Percentiles rank a stretch among this genome's conserved stretches.
Conservation (phyloP, 2,113 vertebrate genomes). For the Acanthochromis polyacanthus region DNA sequence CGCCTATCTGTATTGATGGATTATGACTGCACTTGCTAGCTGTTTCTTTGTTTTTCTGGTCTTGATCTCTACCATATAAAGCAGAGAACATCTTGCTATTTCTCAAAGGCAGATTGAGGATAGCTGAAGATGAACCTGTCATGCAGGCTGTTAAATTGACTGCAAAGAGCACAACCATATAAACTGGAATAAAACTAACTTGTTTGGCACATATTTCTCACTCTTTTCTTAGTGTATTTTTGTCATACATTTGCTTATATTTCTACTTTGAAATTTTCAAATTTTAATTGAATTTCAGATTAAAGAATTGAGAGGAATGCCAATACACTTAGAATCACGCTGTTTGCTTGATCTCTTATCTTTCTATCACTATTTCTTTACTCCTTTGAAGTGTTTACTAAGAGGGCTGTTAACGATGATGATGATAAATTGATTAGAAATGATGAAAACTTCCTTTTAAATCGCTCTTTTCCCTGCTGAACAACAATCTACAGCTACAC, state of each 20-base stretch:
- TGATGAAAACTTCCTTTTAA: conserved; percentile 30
- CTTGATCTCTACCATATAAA: conserved; percentile 44
- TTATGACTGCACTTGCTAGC: conserved; percentile 37
- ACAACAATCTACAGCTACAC: not conserved
- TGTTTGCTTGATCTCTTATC: conserved; percentile 22
- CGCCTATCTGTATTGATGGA: conserved; percentile 49
- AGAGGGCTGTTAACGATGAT: conserved; percentile 33
- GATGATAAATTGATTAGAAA: conserved; percentile 38
- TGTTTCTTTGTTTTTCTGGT: conserved; percentile 28
- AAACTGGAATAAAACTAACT: conserved; percentile 10
- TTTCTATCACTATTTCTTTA: conserved; percentile 5
- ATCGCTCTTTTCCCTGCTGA: not conserved
- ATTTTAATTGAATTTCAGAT: no score
- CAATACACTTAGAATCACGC: conserved; percentile 18
- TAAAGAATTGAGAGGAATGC: not conserved
- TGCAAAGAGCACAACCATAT: conserved; percentile 20
- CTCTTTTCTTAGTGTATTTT: not conserved
- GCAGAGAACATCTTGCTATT: conserved; percentile 4
- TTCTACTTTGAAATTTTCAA: not conserved
- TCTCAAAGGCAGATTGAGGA: conserved; percentile 18
- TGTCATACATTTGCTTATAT: conserved; percentile 17
- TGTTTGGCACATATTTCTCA: not conserved
- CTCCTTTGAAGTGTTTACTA: conserved; percentile 47
- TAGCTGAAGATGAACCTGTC: conserved; percentile 37
- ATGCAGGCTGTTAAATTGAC: conserved; percentile 31